phyloP scores from a whole-genome alignment of 1,140 invertebrate species.

The Drosophila elegans region DNA sequence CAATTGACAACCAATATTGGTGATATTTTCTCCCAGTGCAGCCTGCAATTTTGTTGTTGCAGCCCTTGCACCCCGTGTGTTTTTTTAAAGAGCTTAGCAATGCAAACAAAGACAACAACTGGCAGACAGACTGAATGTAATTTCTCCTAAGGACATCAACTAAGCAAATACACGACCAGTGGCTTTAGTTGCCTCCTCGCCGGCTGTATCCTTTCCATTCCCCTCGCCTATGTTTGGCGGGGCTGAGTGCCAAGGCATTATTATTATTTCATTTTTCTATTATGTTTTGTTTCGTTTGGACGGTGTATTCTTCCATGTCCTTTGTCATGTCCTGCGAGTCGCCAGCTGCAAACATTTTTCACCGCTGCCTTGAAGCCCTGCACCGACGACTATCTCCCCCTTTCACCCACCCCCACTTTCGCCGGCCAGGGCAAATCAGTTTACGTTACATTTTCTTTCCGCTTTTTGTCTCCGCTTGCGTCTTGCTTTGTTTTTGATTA shows the following conservation, averaged over 20 bases:
- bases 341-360: conserved; percentile 56
- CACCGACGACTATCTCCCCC: not conserved
- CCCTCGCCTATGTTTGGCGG: not conserved
- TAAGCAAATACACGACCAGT: conserved; percentile 52
- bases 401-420: not conserved
- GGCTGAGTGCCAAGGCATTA: conserved; percentile 30
- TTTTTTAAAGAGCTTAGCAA: conserved; percentile 42
- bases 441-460: conserved; percentile 47
- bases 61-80: conserved; percentile 7
- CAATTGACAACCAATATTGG: no score
- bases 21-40: not conserved
- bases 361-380: conserved; percentile 28
- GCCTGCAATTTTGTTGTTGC: conserved; percentile 18
- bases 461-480: conserved; percentile 14
- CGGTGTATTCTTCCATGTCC: conserved; percentile 36
- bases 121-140: conserved; percentile 47
- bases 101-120: conserved; percentile 32
- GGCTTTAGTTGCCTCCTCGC: conserved; percentile 4
- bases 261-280: conserved; percentile 57
- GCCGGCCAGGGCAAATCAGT: conserved; percentile 35
- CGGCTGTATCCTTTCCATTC: not conserved
- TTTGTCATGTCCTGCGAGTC: conserved; percentile 48
- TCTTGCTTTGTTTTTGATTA: conserved; percentile 6
- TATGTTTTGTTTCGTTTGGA: conserved; percentile 31
- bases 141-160: conserved; percentile 59